Conservation (phyloP, 2,113 vertebrate species). For the Fukomys damarensis region DNA sequence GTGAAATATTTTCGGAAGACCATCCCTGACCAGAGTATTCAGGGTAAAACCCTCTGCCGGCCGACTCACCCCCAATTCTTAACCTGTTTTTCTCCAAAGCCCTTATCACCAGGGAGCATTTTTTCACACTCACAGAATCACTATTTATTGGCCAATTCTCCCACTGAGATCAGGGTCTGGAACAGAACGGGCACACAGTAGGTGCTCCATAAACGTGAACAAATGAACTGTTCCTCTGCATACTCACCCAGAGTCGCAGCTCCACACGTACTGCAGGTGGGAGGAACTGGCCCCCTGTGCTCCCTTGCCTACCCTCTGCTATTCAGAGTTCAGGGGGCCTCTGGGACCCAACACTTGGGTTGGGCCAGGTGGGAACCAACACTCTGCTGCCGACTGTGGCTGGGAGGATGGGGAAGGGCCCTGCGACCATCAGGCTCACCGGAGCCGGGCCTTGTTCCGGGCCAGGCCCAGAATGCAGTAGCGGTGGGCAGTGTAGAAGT, state of each 20-base stretch:
- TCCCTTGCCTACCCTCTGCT: not conserved
- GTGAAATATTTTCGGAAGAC: not conserved
- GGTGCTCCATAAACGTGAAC: not conserved
- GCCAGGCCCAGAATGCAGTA: conserved; percentile 93
- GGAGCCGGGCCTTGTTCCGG: conserved; percentile 92
- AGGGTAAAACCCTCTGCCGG: not conserved
- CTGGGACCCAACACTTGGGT: not conserved
- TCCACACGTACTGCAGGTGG: not conserved
- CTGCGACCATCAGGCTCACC: conserved; percentile 82
- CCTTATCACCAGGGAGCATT: not conserved
- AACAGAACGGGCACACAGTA: not conserved
- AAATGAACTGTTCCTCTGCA: not conserved
- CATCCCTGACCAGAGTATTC: no score
- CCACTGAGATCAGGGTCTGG: not conserved
- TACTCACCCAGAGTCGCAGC: no score
- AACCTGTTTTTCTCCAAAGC: not conserved
- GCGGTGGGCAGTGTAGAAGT: conserved; percentile 94
- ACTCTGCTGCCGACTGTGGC: not conserved
- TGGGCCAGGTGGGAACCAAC: not conserved
- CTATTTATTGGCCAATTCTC: not conserved
- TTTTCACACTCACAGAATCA: not conserved
- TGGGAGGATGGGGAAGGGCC: rapidly evolving
- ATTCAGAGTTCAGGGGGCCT: not conserved
- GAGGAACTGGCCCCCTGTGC: not conserved
- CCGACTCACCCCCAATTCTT: not conserved